Conservation (phyloP, 2,888 invertebrate genomes). For the Halictus ligatus region DNA sequence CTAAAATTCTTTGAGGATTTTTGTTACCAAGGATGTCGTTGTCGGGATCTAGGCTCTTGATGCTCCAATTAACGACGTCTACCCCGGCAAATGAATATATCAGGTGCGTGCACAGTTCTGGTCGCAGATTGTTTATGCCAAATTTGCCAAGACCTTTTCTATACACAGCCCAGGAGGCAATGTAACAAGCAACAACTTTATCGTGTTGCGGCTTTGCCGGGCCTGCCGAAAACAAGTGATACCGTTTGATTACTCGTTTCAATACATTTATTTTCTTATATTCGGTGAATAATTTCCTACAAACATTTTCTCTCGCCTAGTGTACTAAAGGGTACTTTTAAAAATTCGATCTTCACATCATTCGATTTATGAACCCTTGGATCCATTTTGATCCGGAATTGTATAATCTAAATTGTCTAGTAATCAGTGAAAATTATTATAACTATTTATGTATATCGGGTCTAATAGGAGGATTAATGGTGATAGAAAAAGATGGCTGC, state of each 20-base stretch:
- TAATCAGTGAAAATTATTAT: too few species aligned
- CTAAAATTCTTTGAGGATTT: constrained; percentile 77
- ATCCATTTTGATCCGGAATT: too few species aligned
- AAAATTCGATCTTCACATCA: too few species aligned
- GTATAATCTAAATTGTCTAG: too few species aligned
- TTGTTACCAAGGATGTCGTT: constrained; percentile 90
- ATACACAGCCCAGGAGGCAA: constrained; percentile 93
- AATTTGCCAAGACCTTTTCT: constrained; percentile 88
- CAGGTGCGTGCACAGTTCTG: constrained; percentile 91
- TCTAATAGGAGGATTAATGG: too few species aligned
- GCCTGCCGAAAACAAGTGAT: neutral
- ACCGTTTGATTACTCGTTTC: neutral
- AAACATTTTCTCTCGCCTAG: too few species aligned
- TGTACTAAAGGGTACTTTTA: too few species aligned
- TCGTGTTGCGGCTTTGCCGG: constrained; percentile 85
- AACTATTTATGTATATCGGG: too few species aligned
- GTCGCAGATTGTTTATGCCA: constrained; percentile 88
- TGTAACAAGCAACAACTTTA: constrained; percentile 92
- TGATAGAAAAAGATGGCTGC: neutral
- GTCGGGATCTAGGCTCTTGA: constrained; percentile 91
- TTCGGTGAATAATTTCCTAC: too few species aligned
- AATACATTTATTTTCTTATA: too few species aligned
- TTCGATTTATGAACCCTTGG: too few species aligned
- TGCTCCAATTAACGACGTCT: constrained; percentile 87
- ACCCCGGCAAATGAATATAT: constrained; percentile 94